Conservation (phyloP, 1,140 invertebrate species). For the Monomorium pharaonis region DNA sequence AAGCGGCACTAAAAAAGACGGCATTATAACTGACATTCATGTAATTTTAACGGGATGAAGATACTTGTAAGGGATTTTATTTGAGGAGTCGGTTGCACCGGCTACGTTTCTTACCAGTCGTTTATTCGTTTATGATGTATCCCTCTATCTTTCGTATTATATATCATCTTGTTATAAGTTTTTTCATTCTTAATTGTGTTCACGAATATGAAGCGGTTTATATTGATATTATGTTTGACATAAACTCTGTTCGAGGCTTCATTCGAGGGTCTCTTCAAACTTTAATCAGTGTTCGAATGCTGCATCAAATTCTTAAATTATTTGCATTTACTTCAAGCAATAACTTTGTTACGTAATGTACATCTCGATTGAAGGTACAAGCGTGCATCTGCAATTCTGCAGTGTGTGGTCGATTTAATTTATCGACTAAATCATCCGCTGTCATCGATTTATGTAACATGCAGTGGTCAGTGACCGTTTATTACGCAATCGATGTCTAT, state of each 20-base stretch:
- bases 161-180: not conserved
- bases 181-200: not conserved
- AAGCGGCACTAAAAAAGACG: conserved; percentile 22
- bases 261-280: conserved; percentile 4
- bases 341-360: conserved; percentile 50
- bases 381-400: no score
- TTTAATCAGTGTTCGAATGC: conserved; percentile 46
- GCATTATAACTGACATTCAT: conserved; percentile 2
- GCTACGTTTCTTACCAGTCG: conserved; percentile 43
- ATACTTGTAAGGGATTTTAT: conserved; percentile 64
- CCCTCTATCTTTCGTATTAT: not conserved
- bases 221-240: not conserved
- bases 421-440: conserved; percentile 67
- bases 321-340: conserved; percentile 49
- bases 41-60: conserved; percentile 52
- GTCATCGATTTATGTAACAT: conserved; percentile 68
- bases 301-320: conserved; percentile 65
- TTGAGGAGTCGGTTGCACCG: conserved; percentile 33
- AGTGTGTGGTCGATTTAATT: conserved; percentile 67
- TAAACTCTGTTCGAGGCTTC: not conserved
- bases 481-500: conserved; percentile 59
- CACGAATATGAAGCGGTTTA: not conserved
- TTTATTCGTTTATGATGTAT: conserved; percentile 62
- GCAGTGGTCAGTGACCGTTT: conserved; percentile 38
- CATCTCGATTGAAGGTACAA: conserved; percentile 59